Evolutionary conservation across 2,888 invertebrate species (phyloP), one percentile per base, ranked within the genome.

Genomic region (Sturmia bella): DNA sequence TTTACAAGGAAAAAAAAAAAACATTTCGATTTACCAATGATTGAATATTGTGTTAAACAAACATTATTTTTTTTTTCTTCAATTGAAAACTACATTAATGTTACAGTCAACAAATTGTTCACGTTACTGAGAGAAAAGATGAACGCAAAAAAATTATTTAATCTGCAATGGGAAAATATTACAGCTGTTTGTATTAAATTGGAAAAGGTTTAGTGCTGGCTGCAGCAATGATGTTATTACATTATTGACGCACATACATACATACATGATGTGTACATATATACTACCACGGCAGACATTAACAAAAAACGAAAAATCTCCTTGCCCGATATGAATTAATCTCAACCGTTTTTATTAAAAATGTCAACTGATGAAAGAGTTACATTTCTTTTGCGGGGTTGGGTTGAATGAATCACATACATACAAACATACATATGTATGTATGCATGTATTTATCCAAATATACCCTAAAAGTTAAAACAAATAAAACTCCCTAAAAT

Each of bases 121-220:
- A 52, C 27, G 61, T 27, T 21, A 43, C 41, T 7, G 32, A 6
- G 32, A 39, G 24, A 57, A n/a, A 41, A 59, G 50, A 19, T 27
- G 24, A 73, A 39, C 24, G 17, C 12, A 54, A 48, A 56, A 66
- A 72, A 79, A 63, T 68, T 43, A 43, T 78, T 88, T 89, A 89
- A 89, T 87, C 88, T 88, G 87, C 86, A 88, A 83, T 88, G 88
- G 87, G 88, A 88, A 88, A 86, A 85, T 85, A 86, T 86, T 88
- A 88, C 88, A 88, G 86, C 89, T 88, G 88, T 87, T 32, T 85
- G 84, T 73, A 74, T 50, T 32, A 68, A 39, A 73, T 52, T 6
- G 56, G 41, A 27, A 69, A 63, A 74, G 56, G 21, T 66, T 68
- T 68, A n/a, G 17, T 54, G 50, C 54, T 52, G 15, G 41, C 41